phyloP scores from a whole-genome alignment of 2,113 vertebrate species.

The Gymnobelideus leadbeateri region DNA sequence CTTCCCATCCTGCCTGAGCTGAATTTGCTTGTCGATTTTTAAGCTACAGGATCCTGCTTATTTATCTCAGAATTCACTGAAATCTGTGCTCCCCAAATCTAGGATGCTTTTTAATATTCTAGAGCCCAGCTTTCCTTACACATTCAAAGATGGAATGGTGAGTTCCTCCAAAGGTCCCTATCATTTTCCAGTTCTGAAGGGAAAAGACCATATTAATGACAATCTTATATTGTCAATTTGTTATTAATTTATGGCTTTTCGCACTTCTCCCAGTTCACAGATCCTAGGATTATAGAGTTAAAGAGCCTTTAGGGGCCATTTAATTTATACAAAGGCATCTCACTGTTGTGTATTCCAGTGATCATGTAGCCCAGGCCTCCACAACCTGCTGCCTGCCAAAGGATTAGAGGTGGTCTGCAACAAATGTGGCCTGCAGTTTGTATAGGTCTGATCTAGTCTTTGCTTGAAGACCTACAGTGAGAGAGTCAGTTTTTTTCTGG shows the following conservation, averaged over 20 bases:
- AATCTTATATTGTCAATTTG: constrained; percentile 8
- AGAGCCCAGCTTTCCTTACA: background rate
- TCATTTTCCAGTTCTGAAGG: background rate
- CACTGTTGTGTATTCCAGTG: background rate
- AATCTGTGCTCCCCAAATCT: background rate
- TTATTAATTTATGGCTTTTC: constrained; percentile 46
- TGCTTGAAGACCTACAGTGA: background rate
- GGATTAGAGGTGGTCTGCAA: too few species aligned
- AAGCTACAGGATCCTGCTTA: background rate
- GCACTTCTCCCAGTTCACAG: constrained; percentile 5
- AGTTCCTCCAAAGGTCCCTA: constrained; percentile 6
- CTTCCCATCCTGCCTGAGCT: background rate
- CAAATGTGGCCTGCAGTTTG: too few species aligned
- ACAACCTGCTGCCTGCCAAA: too few species aligned
- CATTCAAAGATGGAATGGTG: background rate
- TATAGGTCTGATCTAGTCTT: background rate
- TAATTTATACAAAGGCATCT: background rate
- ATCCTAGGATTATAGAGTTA: background rate
- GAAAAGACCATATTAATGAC: constrained; percentile 47
- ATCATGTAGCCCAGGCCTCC: background rate
- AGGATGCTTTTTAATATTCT: background rate
- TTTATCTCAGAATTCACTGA: background rate
- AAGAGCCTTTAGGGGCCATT: background rate
- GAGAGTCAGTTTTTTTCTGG: background rate
- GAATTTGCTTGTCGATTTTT: background rate